Conservation (phyloP, 2,888 invertebrate species). For the Drosophila paramelanica region DNA sequence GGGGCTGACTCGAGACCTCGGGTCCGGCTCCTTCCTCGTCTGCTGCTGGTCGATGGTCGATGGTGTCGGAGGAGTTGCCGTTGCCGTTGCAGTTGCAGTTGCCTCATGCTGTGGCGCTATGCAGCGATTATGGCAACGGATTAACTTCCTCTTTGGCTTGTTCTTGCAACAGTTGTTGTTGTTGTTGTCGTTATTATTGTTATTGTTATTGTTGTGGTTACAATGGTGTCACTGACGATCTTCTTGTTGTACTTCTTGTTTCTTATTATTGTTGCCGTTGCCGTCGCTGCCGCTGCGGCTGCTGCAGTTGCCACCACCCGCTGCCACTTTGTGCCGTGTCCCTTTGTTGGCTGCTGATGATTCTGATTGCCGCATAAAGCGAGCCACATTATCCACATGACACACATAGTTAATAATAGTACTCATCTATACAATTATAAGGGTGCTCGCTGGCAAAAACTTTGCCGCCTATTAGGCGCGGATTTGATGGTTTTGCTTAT, state of each 20-base stretch:
- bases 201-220: constrained; percentile 38
- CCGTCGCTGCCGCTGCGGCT: constrained; percentile 16
- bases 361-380: constrained; percentile 52
- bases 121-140: constrained; percentile 73
- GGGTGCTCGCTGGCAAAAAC: constrained; percentile 6
- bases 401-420: constrained; percentile 56
- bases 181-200: constrained; percentile 18
- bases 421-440: constrained; percentile 1
- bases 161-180: constrained; percentile 20
- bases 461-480: constrained; percentile 61
- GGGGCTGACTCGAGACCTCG: constrained; percentile 46
- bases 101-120: constrained; percentile 83
- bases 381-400: constrained; percentile 51
- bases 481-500: constrained; percentile 38
- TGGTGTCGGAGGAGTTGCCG: constrained; percentile 46
- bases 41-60: constrained; percentile 16
- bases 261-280: constrained; percentile 7
- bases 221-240: constrained; percentile 49
- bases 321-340: constrained; percentile 56
- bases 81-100: constrained; percentile 39
- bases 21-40: neutral
- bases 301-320: constrained; percentile 51
- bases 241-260: constrained; percentile 10
- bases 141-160: constrained; percentile 72
- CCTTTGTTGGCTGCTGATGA: constrained; percentile 53